Evolutionary conservation across 1,140 invertebrate species (phyloP).

Genomic region (Hyposmocoma kahamanoa): DNA sequence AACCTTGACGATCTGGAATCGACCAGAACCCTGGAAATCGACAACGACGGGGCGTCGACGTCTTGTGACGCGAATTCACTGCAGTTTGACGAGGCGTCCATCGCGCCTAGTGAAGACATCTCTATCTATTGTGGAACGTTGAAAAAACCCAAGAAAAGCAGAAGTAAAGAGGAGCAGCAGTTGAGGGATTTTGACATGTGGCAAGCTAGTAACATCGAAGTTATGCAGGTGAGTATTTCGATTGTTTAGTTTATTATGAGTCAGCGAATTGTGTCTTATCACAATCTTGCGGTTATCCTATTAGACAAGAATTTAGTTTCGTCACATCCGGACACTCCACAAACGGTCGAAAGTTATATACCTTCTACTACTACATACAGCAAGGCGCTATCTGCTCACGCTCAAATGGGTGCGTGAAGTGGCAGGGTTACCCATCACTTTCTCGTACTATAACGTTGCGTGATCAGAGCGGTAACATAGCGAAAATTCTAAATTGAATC

Average conservation of each 20-base stretch:
- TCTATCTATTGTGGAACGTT: constrained; percentile 44
- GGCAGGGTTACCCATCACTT: too few relatives aligned
- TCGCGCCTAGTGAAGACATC: constrained; percentile 42
- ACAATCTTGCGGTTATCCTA: too few relatives aligned
- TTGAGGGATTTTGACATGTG: constrained; percentile 57
- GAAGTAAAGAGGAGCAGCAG: constrained; percentile 36
- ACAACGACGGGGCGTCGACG: constrained; percentile 34
- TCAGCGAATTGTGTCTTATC: too few relatives aligned
- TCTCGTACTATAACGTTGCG: too few relatives aligned
- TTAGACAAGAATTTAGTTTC: too few relatives aligned
- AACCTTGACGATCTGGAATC: constrained; percentile 18
- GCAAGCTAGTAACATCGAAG: constrained; percentile 51
- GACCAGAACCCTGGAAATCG: constrained; percentile 14
- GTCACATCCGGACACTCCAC: too few relatives aligned
- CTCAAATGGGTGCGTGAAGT: too few relatives aligned
- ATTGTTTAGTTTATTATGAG: background rate
- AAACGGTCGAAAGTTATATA: too few relatives aligned
- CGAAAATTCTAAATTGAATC: too few relatives aligned
- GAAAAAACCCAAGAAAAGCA: constrained; percentile 51
- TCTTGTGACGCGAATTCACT: constrained; percentile 31
- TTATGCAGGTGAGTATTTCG: constrained; percentile 48
- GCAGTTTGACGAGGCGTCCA: constrained; percentile 44
- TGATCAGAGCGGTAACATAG: too few relatives aligned
- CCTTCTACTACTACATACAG: too few relatives aligned
- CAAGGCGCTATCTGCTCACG: too few relatives aligned